phyloP scores from a whole-genome alignment of 2,888 invertebrate genomes.

The Caenorhabditis plicata region DNA sequence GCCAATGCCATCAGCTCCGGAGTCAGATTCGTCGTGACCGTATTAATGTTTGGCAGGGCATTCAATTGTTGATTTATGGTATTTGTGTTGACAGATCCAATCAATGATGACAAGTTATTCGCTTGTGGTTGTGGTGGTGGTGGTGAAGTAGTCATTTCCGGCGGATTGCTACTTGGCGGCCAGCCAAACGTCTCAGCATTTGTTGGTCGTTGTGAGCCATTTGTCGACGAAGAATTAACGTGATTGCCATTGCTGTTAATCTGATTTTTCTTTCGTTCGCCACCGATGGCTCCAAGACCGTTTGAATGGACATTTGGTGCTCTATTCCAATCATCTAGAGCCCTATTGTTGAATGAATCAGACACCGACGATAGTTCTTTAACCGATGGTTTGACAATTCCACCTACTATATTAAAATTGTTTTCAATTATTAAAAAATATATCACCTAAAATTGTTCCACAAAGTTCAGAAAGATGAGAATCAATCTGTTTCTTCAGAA shows the following conservation, averaged over 20 bases:
- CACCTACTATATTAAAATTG: slow-evolving; percentile 29
- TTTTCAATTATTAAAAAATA: too few species aligned
- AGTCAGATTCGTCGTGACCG: slow-evolving; percentile 10
- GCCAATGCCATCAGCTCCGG: slow-evolving; percentile 7
- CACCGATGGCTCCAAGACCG: slow-evolving; percentile 43
- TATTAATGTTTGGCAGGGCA: slow-evolving; percentile 10
- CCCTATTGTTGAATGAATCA: too few species aligned
- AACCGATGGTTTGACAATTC: slow-evolving; percentile 17
- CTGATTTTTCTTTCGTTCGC: slow-evolving; percentile 40
- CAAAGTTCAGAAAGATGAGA: slow-evolving; percentile 16
- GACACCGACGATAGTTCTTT: too few species aligned
- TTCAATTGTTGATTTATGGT: slow-evolving; percentile 13
- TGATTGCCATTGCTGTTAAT: not conserved
- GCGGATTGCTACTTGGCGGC: slow-evolving; percentile 50
- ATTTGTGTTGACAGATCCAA: slow-evolving; percentile 2
- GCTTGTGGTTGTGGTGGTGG: not conserved
- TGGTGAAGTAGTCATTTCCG: slow-evolving; percentile 37
- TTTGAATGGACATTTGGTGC: slow-evolving; percentile 2
- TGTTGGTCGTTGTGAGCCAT: slow-evolving; percentile 3
- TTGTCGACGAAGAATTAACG: not conserved
- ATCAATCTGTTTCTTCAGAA: slow-evolving; percentile 35
- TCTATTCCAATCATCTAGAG: slow-evolving; percentile 6
- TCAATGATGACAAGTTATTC: slow-evolving; percentile 27
- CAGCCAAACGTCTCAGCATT: slow-evolving; percentile 26
- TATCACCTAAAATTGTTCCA: too few species aligned